Percentiles rank a stretch among this genome's conserved stretches.
These are phyloP conservation scores for Polydrusus cervinus DNA, from an alignment of 2,888 invertebrate species.

Conservation along the genomic window DNA sequence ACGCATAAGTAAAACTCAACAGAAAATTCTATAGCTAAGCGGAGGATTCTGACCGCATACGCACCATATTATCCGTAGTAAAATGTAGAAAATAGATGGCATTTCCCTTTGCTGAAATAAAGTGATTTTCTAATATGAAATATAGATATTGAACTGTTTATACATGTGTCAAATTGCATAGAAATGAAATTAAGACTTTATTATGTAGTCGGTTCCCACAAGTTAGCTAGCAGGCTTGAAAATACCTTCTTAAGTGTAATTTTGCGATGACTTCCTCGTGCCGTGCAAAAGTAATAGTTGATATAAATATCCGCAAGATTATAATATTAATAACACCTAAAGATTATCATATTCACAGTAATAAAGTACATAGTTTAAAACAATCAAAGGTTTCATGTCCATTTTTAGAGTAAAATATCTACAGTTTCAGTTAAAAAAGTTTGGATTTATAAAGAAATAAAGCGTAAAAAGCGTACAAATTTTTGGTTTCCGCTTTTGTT, in stretches of 20 bases:
- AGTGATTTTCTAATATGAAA: constrained; percentile 12
- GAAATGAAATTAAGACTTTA: constrained; percentile 37
- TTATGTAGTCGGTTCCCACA: constrained; percentile 39
- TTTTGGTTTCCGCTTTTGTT: no score
- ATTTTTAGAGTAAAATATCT: no score
- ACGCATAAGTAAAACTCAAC: constrained; percentile 44
- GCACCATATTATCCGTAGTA: constrained; percentile 41
- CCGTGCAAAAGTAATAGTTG: no score
- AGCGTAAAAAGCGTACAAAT: no score
- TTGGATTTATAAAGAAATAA: no score
- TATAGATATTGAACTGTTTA: constrained; percentile 14
- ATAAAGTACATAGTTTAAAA: no score
- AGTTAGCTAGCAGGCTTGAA: constrained; percentile 26
- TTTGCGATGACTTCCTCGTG: no score
- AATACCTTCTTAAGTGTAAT: constrained; percentile 12
- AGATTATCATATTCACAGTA: no score
- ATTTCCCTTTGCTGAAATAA: constrained; percentile 37
- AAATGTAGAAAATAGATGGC: constrained; percentile 52
- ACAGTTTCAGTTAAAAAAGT: no score
- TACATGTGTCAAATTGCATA: constrained; percentile 16
- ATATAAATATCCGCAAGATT: no score
- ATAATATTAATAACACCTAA: no score
- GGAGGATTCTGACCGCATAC: constrained; percentile 54
- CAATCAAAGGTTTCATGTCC: no score
- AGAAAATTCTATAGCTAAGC: constrained; percentile 44